Evolutionary conservation across 2,888 invertebrate genomes (phyloP), one percentile per base, ranked within the genome.

Genomic region (Phortica magna): DNA sequence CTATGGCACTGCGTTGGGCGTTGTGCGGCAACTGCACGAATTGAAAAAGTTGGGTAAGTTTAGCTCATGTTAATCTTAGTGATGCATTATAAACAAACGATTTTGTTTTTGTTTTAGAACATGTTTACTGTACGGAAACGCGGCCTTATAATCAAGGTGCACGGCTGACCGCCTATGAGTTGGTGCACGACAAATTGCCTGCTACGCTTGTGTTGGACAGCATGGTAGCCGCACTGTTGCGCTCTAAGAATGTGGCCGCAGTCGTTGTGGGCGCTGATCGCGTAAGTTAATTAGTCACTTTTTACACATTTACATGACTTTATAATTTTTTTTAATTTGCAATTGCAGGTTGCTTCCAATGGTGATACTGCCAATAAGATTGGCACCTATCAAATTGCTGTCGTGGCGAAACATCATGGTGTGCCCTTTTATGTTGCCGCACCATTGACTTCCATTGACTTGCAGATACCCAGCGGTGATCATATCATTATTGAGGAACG

Each of bases 351-450:
- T 48, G 98, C 97, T 14, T 95, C 96, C 1, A 99, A 99, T 92
- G 99, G 99, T 0, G 99, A 99, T 91, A 99, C 99, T 0, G 99
- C 99, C 0, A 99, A 99, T 91, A 99, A 99, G 94, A 98, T 99
- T 89, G 99, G 98, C 86, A 98, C 98, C 14, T 98, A 98, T 91
- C 98, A 98, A 93, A 96, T 99, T 89, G 98, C 99, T 0, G 96
- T 99, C 71, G 93, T 96, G 67, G 98, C 99, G 0, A 96, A 96
- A 88, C 93, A 97, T 92, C 98, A 99, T 90, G 94, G 94, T 48
- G 96, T 99, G 78, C 98, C 98, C 75, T 99, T 99, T 92, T 99
- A 97, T 92, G 95, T 99, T 31, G 98, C 98, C 1, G 98, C 98
- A 5, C 99, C 99, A 0, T 94, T 95, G 70, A 98, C 98, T 5